Evolutionary conservation across 2,888 invertebrate genomes (phyloP), one percentile per base, ranked within the genome.

Genomic region (Trachelus tabidus): DNA sequence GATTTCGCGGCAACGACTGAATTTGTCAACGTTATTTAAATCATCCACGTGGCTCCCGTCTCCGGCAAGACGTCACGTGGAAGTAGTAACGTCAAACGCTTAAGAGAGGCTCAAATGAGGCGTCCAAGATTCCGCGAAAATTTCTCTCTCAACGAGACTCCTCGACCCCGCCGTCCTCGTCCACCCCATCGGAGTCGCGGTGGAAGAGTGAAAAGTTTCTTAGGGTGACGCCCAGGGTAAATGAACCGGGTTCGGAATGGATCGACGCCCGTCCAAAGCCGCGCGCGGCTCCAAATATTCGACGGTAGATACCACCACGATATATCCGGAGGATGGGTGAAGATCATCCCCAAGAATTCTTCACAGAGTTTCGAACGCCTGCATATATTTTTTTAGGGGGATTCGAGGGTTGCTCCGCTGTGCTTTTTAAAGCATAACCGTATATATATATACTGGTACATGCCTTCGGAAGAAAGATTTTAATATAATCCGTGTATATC

Each of bases 81-180:
- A 73, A 75, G 68, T 73, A 68, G 76, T 30, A 74, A 77, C 56
- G 73, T 79, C 37, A 75, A 75, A 79, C 75, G 78, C 78, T 77
- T 78, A 82, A 84, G 82, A 34, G 83, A 83, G 85, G 82, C 86
- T 89, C 83, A 89, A 90, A 90, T 88, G 89, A 90, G 89, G 87
- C 89, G 89, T 86, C 86, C 83, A 86, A 87, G 82, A 88, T 88
- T 85, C 83, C 80, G 82, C 81, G 79, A 84, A 85, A 87, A 87
- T 87, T 86, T 85, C 83, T 31, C 69, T 80, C 73, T 80, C 77
- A 77, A 75, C 71, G 79, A 77, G 77, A 37, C 31, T 68, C 33
- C 37, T 35, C 69, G 75, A 73, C 73, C 56, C 35, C 73, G 31
- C 68, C 68, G 12, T 73, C 68, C 37, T 31, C 73, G 34, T 75